Conservation (phyloP, 2,888 invertebrate genomes). For the Synanthedon vespiformis region DNA sequence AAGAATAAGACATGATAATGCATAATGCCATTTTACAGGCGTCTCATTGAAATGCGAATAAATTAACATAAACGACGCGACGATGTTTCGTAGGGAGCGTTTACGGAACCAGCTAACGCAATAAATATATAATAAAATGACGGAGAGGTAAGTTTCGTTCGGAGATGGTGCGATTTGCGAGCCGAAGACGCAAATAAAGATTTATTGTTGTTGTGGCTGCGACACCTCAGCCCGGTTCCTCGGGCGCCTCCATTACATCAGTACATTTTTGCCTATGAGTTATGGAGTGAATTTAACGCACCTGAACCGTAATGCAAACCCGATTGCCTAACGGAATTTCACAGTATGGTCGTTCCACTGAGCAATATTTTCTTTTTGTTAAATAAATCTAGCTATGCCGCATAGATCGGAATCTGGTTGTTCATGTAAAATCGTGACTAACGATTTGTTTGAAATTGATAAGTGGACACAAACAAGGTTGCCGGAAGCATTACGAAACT, state of each 20-base stretch:
- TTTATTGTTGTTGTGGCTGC: slow-evolving; percentile 21
- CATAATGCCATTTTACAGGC: slow-evolving; percentile 44
- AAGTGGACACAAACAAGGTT: slow-evolving; percentile 30
- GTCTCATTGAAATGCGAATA: slow-evolving; percentile 59
- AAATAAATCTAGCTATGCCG: background rate
- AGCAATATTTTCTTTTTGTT: background rate
- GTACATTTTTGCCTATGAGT: slow-evolving; percentile 7
- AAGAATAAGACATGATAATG: slow-evolving; percentile 45
- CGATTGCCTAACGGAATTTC: slow-evolving; percentile 5
- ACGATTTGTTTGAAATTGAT: slow-evolving; percentile 44
- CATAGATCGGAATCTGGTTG: slow-evolving; percentile 15
- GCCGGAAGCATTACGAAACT: slow-evolving; percentile 22
- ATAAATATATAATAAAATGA: slow-evolving; percentile 49
- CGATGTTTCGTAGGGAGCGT: slow-evolving; percentile 27
- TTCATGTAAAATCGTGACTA: slow-evolving; percentile 42
- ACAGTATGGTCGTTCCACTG: background rate
- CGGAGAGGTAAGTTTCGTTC: slow-evolving; percentile 24
- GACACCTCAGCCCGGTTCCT: slow-evolving; percentile 3
- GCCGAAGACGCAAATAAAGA: slow-evolving; percentile 31
- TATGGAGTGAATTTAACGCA: slow-evolving; percentile 3
- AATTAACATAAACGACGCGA: slow-evolving; percentile 53
- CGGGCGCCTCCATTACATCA: slow-evolving; percentile 7
- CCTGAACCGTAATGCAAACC: slow-evolving; percentile 1
- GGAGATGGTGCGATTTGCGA: slow-evolving; percentile 22
- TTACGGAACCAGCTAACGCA: slow-evolving; percentile 34